Percentiles rank a stretch among this genome's conserved stretches.
Evolutionary conservation across 2,888 invertebrate species (phyloP).

Genomic region (Tinea semifulvella): DNA sequence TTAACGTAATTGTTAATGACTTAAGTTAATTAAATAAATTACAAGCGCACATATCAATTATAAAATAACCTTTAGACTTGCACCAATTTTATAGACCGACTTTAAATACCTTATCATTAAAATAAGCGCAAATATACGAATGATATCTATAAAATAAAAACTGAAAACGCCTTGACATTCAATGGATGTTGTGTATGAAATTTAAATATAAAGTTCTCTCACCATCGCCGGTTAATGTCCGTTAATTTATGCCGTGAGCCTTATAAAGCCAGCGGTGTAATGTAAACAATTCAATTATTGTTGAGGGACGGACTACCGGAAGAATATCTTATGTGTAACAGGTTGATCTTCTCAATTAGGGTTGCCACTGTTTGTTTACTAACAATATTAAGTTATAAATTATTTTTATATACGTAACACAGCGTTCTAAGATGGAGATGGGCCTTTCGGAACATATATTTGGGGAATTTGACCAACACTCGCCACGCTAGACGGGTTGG

Average conservation of each 20-base stretch:
- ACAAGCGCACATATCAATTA: too few relatives aligned
- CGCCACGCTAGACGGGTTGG: too few relatives aligned
- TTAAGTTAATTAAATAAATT: too few relatives aligned
- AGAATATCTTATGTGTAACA: slow-evolving; percentile 11
- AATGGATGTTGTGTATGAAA: slow-evolving; percentile 4
- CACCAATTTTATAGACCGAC: not conserved
- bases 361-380: not conserved
- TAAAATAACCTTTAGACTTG: too few relatives aligned
- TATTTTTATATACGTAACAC: not conserved
- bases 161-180: slow-evolving; percentile 9
- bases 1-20: too few relatives aligned
- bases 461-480: too few relatives aligned
- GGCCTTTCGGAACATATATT: too few relatives aligned
- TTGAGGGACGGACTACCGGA: slow-evolving; percentile 7
- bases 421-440: not conserved
- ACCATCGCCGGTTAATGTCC: slow-evolving; percentile 13
- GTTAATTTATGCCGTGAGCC: slow-evolving; percentile 3
- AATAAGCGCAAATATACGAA: not conserved
- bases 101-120: not conserved
- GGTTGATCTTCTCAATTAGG: slow-evolving; percentile 7
- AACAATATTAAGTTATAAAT: not conserved
- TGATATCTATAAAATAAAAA: not conserved
- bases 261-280: slow-evolving; percentile 2
- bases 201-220: not conserved
- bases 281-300: slow-evolving; percentile 6